These are phyloP conservation scores for Enteromius afrohamiltoni DNA, from an alignment of 2,797 vertebrate species.

Conservation along the genomic window DNA sequence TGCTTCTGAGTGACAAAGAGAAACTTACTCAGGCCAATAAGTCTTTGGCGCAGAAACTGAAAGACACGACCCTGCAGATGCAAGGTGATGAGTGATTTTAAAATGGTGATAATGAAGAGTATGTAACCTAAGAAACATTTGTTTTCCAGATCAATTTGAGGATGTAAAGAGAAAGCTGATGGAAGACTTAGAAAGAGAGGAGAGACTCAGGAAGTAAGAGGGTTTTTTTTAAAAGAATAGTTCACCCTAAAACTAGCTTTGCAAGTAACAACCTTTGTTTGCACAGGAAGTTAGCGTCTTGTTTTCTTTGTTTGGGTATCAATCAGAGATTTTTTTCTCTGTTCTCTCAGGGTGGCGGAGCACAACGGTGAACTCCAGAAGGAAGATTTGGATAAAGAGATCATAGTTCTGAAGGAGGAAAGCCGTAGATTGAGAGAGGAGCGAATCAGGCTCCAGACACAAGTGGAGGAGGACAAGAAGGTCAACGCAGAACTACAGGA, in stretches of 20 bases:
- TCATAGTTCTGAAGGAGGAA: conserved; percentile 82
- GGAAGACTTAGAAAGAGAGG: conserved; percentile 85
- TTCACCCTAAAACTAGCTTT: neutral
- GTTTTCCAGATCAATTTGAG: conserved; percentile 85
- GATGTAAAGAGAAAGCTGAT: conserved; percentile 83
- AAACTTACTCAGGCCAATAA: conserved; percentile 81
- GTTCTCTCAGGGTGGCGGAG: conserved; percentile 83
- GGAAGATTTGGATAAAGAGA: conserved; percentile 84
- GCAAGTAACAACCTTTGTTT: neutral
- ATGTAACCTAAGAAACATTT: neutral
- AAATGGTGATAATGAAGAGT: neutral
- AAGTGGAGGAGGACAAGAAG: conserved; percentile 77
- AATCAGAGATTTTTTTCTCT: neutral
- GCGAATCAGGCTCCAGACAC: conserved; percentile 74
- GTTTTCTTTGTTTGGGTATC: neutral
- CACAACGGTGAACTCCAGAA: conserved; percentile 87
- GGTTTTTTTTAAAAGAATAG: neutral
- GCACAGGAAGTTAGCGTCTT: neutral
- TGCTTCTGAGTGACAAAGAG: conserved; percentile 79
- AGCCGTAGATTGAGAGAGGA: conserved; percentile 83
- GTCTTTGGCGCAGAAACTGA: conserved; percentile 77
- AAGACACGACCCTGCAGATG: conserved; percentile 78
- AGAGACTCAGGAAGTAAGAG: conserved; percentile 87
- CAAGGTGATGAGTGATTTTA: conserved; percentile 76
- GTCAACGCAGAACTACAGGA: conserved; percentile 79